phyloP scores from a whole-genome alignment of 2,797 vertebrate species.

The Poecilia wingei region DNA sequence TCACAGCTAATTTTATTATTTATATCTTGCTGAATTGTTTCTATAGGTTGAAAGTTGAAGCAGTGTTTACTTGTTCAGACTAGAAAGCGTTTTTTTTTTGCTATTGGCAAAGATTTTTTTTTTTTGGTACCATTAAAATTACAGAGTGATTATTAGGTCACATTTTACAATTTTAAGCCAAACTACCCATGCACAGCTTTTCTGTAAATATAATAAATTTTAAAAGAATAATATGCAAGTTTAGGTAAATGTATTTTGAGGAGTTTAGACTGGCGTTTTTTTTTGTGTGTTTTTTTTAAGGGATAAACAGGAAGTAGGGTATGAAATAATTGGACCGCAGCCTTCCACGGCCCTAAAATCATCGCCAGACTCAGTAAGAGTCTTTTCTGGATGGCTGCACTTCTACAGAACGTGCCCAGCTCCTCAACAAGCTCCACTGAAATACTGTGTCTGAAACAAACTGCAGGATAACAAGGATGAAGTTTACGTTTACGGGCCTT shows the following conservation, averaged over 20 bases:
- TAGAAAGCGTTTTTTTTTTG: background rate
- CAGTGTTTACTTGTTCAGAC: background rate
- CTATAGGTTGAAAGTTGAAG: background rate
- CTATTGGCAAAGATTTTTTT: background rate
- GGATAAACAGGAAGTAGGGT: slow-evolving; percentile 2
- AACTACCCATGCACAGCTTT: background rate
- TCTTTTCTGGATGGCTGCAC: slow-evolving; percentile 68
- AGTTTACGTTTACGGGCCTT: slow-evolving; percentile 4
- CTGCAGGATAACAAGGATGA: slow-evolving; percentile 34
- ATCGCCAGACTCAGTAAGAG: slow-evolving; percentile 49
- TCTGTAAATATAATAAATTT: background rate
- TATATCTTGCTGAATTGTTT: background rate
- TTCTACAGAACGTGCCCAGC: slow-evolving; percentile 60
- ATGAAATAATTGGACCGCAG: slow-evolving; percentile 56
- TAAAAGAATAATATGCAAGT: background rate
- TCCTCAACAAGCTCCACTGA: slow-evolving; percentile 60
- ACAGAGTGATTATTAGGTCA: background rate
- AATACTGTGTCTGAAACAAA: slow-evolving; percentile 30
- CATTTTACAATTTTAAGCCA: background rate
- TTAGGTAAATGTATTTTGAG: background rate
- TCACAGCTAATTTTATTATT: background rate
- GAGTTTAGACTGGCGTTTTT: background rate
- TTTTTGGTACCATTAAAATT: background rate
- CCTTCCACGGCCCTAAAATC: slow-evolving; percentile 46
- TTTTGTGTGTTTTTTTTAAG: background rate